phyloP scores from a whole-genome alignment of 2,888 invertebrate species.

The Chloromyia formosa region DNA sequence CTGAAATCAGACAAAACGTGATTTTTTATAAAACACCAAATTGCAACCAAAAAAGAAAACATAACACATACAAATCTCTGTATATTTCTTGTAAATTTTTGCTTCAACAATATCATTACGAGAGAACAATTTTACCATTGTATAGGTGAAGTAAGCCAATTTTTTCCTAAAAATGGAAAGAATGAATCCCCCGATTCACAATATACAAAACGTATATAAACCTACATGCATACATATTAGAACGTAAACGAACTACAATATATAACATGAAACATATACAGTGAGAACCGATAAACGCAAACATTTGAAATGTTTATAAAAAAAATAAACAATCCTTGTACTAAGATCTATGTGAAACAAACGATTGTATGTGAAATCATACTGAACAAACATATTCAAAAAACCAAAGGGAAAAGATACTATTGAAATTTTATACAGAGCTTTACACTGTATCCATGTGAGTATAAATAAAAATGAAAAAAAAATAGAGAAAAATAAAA shows the following conservation, averaged over 20 bases:
- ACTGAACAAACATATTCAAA: constrained; percentile 37
- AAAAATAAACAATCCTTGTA: not conserved
- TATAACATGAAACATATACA: constrained; percentile 25
- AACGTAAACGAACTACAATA: constrained; percentile 20
- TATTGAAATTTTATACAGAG: constrained; percentile 43
- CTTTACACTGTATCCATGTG: constrained; percentile 41
- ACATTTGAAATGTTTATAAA: constrained; percentile 41
- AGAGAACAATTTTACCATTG: constrained; percentile 38
- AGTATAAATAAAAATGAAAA: constrained; percentile 31
- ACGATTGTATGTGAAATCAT: constrained; percentile 32
- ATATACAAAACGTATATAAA: constrained; percentile 4
- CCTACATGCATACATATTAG: not conserved
- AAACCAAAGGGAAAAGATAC: constrained; percentile 20
- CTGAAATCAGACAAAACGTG: constrained; percentile 43
- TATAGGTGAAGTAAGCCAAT: constrained; percentile 13
- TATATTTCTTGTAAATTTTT: constrained; percentile 43
- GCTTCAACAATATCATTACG: constrained; percentile 39
- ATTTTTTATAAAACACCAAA: constrained; percentile 44
- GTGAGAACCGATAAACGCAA: constrained; percentile 8
- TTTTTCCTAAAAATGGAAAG: constrained; percentile 25
- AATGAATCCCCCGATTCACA: constrained; percentile 27
- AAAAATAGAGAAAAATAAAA: constrained; percentile 5
- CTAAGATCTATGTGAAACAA: constrained; percentile 27
- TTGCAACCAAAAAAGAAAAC: constrained; percentile 17
- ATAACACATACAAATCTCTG: constrained; percentile 6